Evolutionary conservation across 2,113 vertebrate genomes (phyloP).

Genomic region (Chunga burmeisteri): DNA sequence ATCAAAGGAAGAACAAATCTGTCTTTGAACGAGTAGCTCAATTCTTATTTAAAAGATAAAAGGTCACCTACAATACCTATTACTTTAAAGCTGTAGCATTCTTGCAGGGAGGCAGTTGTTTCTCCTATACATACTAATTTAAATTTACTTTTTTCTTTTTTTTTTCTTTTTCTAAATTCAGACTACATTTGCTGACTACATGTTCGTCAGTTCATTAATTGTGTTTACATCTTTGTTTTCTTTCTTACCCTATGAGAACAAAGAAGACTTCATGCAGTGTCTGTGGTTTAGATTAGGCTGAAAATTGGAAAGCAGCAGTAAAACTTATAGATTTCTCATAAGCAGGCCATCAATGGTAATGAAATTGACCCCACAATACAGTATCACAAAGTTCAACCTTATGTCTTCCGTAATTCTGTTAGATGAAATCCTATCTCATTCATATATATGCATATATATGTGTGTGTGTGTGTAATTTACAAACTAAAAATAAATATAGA

Average conservation of each 20-base stretch:
- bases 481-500: neutral
- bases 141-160: constrained; percentile 21
- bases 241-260: neutral
- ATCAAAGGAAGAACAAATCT: constrained; percentile 88
- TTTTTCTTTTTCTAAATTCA: neutral
- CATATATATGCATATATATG: neutral
- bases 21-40: constrained; percentile 90
- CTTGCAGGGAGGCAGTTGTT: constrained; percentile 59
- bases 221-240: constrained; percentile 58
- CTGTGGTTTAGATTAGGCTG: constrained; percentile 32
- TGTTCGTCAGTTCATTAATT: neutral
- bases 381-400: constrained; percentile 52
- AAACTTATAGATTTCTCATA: constrained; percentile 58
- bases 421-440: constrained; percentile 19
- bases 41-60: constrained; percentile 95
- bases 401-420: constrained; percentile 46
- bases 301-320: constrained; percentile 58
- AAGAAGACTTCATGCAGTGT: neutral
- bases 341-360: constrained; percentile 45
- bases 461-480: neutral
- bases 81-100: constrained; percentile 78
- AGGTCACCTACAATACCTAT: constrained; percentile 91
- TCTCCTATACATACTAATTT: constrained; percentile 77
- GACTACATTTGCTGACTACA: neutral
- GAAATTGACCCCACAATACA: constrained; percentile 42